Percentiles rank a stretch among this genome's conserved stretches.
These are phyloP conservation scores for Paradisaea rubra DNA, from an alignment of 2,113 vertebrate genomes.

Conservation along the genomic window DNA sequence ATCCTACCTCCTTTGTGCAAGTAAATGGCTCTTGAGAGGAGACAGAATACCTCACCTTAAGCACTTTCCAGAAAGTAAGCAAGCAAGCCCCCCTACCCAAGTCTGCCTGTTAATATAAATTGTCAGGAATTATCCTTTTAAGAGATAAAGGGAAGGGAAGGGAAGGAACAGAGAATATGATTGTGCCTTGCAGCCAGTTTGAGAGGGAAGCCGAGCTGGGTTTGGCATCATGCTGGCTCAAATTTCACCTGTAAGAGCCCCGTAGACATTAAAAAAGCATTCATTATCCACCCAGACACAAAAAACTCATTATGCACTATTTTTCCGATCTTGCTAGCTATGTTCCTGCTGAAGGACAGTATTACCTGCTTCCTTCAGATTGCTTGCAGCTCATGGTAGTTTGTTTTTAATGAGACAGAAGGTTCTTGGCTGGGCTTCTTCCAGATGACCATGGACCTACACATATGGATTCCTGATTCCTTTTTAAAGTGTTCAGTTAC, in stretches of 20 bases:
- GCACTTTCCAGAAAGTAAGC: background rate
- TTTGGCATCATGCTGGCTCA: slow-evolving; percentile 26
- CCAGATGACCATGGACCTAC: background rate
- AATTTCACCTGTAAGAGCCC: slow-evolving; percentile 54
- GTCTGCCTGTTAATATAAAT: background rate
- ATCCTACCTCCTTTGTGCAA: background rate
- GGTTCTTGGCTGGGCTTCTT: background rate
- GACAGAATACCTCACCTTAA: background rate
- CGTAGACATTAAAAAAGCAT: slow-evolving; percentile 52
- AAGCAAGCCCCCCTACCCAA: background rate
- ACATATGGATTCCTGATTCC: background rate
- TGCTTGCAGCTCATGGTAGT: background rate
- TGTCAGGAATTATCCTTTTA: slow-evolving; percentile 52
- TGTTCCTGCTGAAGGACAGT: slow-evolving; percentile 1
- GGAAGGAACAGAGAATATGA: slow-evolving; percentile 38
- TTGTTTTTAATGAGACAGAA: background rate
- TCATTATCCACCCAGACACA: slow-evolving; percentile 50
- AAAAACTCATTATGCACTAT: slow-evolving; percentile 45
- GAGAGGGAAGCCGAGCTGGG: background rate
- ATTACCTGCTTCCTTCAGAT: slow-evolving; percentile 6
- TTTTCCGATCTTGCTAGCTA: slow-evolving; percentile 34
- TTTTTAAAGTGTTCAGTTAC: background rate
- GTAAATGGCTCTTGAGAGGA: background rate
- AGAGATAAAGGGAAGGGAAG: slow-evolving; percentile 40
- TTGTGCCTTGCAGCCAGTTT: slow-evolving; percentile 40